Percentiles rank a stretch among this genome's conserved stretches.
Evolutionary conservation across 1,140 invertebrate species (phyloP).

Genomic region (Agraylea sexmaculata): DNA sequence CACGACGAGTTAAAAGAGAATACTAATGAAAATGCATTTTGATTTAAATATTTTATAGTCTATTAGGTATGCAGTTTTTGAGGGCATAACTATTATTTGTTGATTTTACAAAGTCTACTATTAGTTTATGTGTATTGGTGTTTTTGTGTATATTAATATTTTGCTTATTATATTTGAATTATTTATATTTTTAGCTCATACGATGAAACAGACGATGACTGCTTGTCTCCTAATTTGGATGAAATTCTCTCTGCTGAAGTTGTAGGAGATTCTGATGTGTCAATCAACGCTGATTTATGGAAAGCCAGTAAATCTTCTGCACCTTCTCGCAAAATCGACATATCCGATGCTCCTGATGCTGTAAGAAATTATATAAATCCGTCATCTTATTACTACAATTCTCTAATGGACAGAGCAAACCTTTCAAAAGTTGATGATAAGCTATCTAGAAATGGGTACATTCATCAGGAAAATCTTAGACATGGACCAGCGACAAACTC

Average conservation of each 20-base stretch:
- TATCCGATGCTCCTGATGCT: not conserved
- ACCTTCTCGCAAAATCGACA: not conserved
- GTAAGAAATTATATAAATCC: constrained; percentile 7
- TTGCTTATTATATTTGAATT: constrained; percentile 13
- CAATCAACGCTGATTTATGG: constrained; percentile 34
- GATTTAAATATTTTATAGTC: too few relatives aligned
- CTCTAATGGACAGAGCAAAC: constrained; percentile 22
- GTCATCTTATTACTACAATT: constrained; percentile 11
- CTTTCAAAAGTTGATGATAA: constrained; percentile 24
- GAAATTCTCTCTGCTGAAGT: constrained; percentile 41
- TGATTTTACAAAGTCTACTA: too few relatives aligned
- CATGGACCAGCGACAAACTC: constrained; percentile 30
- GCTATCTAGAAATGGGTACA: constrained; percentile 25
- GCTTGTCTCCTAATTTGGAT: constrained; percentile 49
- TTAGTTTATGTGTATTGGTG: too few relatives aligned
- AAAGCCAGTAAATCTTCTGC: too few relatives aligned
- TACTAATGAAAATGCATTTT: too few relatives aligned
- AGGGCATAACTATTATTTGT: too few relatives aligned
- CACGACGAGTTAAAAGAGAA: too few relatives aligned
- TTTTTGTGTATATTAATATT: too few relatives aligned
- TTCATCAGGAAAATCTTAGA: too few relatives aligned
- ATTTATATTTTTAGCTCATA: constrained; percentile 40
- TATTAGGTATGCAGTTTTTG: too few relatives aligned
- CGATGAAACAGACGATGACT: constrained; percentile 52
- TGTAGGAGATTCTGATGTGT: constrained; percentile 37